Base-by-base conservation (phyloP, 2,888 invertebrate species). In the Scotopteryx bipunctaria region DNA sequence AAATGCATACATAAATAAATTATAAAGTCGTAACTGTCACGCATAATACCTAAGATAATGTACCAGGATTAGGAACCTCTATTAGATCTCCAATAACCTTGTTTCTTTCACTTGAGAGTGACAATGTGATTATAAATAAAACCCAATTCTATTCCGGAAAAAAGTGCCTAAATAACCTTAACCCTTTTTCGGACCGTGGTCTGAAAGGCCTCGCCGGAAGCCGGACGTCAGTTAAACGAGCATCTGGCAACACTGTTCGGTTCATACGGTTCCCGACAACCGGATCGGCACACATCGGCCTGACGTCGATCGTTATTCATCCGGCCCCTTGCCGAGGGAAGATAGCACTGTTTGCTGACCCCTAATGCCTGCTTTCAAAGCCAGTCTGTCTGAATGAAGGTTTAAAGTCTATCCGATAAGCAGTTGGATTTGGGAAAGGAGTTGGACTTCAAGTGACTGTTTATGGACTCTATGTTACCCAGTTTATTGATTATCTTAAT, bases 301-400 rank as follows among this genome's bases (percentile, higher is more conserved):
- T 91, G 91, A 91, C 89, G 82, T 68, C 78, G 76, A 69, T 83
- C 89, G 90, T 91, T 88, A 90, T 78, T 91, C 91, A 90, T 85
- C 73, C 81, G 63, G 71, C 81, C 85, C 84, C 78, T 77, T 73
- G 75, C 74, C 64, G 67, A 67, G 64, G 66, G 71, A 76, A 81
- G 79, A 82, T 84, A 81, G 71, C 76, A 73, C 67, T 81, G 82
- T 81, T 81, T 81, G 74, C 68, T 76, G 69, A 77, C 74, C 76
- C 76, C 79, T 70, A 59, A 72, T 68, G 71, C 56, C 49, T 43
- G 40, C 42, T 66, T 67, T 71, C 65, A 66, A 68, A 64, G 55
- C 54, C 47, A 9, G 36, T 42, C 46, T 46, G 42, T 57, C 48
- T 48, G 37, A 36, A 21, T 45, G 36, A 31, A 54, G 36, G 35